These are phyloP conservation scores for Sisyra terminalis DNA, from an alignment of 2,888 invertebrate species.

Conservation along the genomic window DNA sequence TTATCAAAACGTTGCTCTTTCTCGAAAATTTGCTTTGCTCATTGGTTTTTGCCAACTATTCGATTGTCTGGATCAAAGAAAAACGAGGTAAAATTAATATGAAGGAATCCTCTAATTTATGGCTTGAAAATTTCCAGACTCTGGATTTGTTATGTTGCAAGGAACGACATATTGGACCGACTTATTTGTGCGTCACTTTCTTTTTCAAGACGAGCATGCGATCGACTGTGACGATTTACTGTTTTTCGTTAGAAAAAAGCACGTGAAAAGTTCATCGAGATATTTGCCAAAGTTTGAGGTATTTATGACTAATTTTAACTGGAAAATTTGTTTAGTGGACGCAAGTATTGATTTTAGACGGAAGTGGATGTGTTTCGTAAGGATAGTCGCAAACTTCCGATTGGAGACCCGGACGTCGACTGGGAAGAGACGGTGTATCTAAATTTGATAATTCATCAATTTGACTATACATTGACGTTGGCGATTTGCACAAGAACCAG, in stretches of 20 bases:
- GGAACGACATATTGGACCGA: constrained; percentile 94
- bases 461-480: constrained; percentile 93
- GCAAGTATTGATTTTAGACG: constrained; percentile 39
- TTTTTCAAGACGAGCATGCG: constrained; percentile 75
- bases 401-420: constrained; percentile 90
- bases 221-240: constrained; percentile 88
- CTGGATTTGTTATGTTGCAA: constrained; percentile 82
- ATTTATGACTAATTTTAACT: constrained; percentile 11
- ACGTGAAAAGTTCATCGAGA: constrained; percentile 72
- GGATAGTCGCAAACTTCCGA: constrained; percentile 90
- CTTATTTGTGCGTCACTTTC: constrained; percentile 83
- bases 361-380: constrained; percentile 95
- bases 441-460: constrained; percentile 94
- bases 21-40: no score
- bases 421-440: constrained; percentile 99
- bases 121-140: constrained; percentile 40
- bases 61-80: background rate
- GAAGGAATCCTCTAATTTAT: no score
- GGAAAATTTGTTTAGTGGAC: background rate
- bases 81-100: no score
- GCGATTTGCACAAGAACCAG: constrained; percentile 97
- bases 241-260: constrained; percentile 88
- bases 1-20: no score
- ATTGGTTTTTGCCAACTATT: background rate
- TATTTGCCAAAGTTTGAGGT: constrained; percentile 84